Conservation (phyloP, 2,888 invertebrate genomes). For the Plagodis pulveraria region DNA sequence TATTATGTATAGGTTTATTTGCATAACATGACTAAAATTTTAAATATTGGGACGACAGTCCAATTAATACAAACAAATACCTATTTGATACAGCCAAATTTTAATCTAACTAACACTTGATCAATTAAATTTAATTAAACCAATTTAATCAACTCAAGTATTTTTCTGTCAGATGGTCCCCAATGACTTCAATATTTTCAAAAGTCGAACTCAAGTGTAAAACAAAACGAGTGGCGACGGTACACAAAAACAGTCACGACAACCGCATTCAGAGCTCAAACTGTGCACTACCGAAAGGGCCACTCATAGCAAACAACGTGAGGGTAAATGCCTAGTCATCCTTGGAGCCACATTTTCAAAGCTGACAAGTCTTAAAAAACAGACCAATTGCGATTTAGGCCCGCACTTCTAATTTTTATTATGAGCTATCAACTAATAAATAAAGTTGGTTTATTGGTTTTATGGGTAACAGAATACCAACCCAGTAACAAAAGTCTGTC, state of each 20-base stretch:
- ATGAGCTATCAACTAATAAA: too few species aligned
- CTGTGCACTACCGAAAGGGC: constrained; percentile 36
- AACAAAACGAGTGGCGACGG: constrained; percentile 25
- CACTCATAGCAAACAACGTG: constrained; percentile 36
- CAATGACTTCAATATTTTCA: background rate
- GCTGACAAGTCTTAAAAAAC: constrained; percentile 5
- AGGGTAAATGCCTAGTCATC: constrained; percentile 26
- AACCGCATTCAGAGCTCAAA: constrained; percentile 33
- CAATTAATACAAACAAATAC: too few species aligned
- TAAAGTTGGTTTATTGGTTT: too few species aligned
- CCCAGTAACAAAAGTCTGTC: too few species aligned
- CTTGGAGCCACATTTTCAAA: constrained; percentile 1
- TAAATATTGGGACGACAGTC: too few species aligned
- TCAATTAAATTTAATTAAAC: background rate
- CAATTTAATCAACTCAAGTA: background rate
- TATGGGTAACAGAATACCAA: too few species aligned
- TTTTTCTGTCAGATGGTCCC: background rate
- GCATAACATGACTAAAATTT: too few species aligned
- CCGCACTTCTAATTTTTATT: too few species aligned
- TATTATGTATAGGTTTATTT: too few species aligned
- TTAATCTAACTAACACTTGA: background rate
- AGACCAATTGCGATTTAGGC: too few species aligned
- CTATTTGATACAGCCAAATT: background rate
- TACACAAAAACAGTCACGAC: constrained; percentile 39
- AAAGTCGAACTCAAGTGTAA: constrained; percentile 27